Evolutionary conservation across 2,888 invertebrate genomes (phyloP).

Genomic region (Sinodicranocentrus sp.): DNA sequence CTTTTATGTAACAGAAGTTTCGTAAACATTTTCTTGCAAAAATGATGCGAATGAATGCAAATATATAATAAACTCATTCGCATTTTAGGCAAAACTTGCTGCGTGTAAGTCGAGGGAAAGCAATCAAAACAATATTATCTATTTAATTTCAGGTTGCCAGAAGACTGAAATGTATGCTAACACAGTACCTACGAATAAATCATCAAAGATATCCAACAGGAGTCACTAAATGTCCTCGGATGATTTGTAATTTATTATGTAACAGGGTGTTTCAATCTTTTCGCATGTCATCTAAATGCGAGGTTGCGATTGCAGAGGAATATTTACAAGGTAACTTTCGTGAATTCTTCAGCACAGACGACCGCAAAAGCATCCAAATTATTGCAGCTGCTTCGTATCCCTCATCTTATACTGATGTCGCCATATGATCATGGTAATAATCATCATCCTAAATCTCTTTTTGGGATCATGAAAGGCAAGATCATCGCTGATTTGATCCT

Average conservation of each 20-base stretch:
- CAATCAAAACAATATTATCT: conserved; percentile 2
- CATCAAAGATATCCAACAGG: conserved; percentile 1
- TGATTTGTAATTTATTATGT: conserved; percentile 30
- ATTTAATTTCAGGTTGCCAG: not conserved
- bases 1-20: too few relatives aligned
- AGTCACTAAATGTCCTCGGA: conserved; percentile 23
- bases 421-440: conserved; percentile 2
- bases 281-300: not conserved
- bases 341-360: too few relatives aligned
- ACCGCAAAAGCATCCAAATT: not conserved
- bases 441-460: not conserved
- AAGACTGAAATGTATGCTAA: not conserved
- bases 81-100: not conserved
- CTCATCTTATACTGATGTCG: not conserved
- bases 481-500: not conserved
- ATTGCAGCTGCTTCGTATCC: conserved; percentile 20
- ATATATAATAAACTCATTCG: conserved; percentile 9
- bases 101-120: not conserved
- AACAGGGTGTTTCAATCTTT: conserved; percentile 5
- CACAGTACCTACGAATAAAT: conserved; percentile 8
- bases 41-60: conserved; percentile 2
- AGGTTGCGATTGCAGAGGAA: too few relatives aligned
- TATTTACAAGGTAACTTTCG: too few relatives aligned
- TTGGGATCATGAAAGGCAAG: conserved; percentile 1
- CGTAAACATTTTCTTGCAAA: not conserved